Base-by-base conservation (phyloP, 1,140 invertebrate genomes). In the Drosophila grimshawi region DNA sequence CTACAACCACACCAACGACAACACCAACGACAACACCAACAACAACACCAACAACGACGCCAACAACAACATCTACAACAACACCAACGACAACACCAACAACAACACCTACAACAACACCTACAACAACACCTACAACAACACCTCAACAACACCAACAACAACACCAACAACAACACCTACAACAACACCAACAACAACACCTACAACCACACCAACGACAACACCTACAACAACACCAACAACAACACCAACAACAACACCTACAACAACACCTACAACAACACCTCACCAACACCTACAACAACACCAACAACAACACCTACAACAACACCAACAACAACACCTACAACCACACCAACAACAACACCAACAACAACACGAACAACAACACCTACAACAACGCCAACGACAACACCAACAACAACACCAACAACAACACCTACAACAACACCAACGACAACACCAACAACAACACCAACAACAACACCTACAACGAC, bases 21-120 rank as follows among this genome's bases (percentile, higher is more conserved):
- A 48, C 33, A 7, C 33, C 49, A 19, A 30, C 52, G 29, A 53
- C 1, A 3, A 5, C 4, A 6, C 37, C 6, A 6, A 8, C 11
- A 1, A 5, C 55, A 32, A 51, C 19, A 19, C 43, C 56, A 41
- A 57, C 55, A 19, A 6, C 37, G 2, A 19, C 19, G 2, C 19
- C 19, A 19, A 19, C 19, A 1, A 10, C 8, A 19, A 19, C 37
- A 3, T 1, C 19, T 1, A 41, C 39, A 11, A 59, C 59, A 7
- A 62, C 59, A 35, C 35, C 57, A 46, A 32, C 41, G 1, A 48
- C 33, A 7, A 49, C 52, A 11, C 27, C 46, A 19, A 48, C 1
- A n/a, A 6, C 56, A 0, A 4, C 10, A n/a, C 8, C 30, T 11
- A 43, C 29, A 8, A 46, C 30, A 3, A 49, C 46, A n/a, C 35